These are phyloP conservation scores for Genyomyrus donnyi DNA, from an alignment of 2,113 vertebrate species.

Conservation along the genomic window DNA sequence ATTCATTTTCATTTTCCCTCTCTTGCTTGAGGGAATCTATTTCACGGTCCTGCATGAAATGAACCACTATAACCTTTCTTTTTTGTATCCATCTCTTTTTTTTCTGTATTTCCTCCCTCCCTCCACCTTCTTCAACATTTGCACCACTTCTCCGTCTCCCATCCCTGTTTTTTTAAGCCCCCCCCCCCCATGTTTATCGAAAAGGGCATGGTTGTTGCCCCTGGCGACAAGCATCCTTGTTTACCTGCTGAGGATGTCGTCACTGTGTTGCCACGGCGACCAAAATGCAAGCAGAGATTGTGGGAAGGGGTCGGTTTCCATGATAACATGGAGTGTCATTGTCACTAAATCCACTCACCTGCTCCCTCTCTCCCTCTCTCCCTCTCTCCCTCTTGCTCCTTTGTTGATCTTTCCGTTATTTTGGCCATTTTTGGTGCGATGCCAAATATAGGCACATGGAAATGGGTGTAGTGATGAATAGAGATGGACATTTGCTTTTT, in stretches of 20 bases:
- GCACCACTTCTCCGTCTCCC: neutral
- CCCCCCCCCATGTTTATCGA: slow-evolving; percentile 45
- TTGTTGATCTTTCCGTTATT: slow-evolving; percentile 21
- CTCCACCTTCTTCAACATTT: neutral
- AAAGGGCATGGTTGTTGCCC: slow-evolving; percentile 53
- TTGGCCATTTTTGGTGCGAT: slow-evolving; percentile 5
- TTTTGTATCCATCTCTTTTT: neutral
- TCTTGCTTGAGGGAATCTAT: slow-evolving; percentile 40
- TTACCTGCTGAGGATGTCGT: slow-evolving; percentile 75
- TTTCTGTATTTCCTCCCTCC: neutral
- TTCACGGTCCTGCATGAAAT: slow-evolving; percentile 38
- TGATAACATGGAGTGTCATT: slow-evolving; percentile 55
- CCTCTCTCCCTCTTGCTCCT: slow-evolving; percentile 1
- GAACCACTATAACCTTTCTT: slow-evolving; percentile 13
- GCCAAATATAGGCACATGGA: neutral
- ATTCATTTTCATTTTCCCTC: slow-evolving; percentile 48
- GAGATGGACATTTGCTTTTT: slow-evolving; percentile 7
- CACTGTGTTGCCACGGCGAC: slow-evolving; percentile 70
- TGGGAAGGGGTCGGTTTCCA: slow-evolving; percentile 43
- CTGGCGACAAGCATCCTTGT: slow-evolving; percentile 64
- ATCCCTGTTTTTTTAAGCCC: neutral
- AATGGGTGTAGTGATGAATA: neutral
- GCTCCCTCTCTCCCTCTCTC: slow-evolving; percentile 20
- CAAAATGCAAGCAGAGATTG: slow-evolving; percentile 30
- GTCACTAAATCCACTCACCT: slow-evolving; percentile 39